Evolutionary conservation across 1,140 invertebrate species (phyloP).

Genomic region (Cryptotermes secundus): DNA sequence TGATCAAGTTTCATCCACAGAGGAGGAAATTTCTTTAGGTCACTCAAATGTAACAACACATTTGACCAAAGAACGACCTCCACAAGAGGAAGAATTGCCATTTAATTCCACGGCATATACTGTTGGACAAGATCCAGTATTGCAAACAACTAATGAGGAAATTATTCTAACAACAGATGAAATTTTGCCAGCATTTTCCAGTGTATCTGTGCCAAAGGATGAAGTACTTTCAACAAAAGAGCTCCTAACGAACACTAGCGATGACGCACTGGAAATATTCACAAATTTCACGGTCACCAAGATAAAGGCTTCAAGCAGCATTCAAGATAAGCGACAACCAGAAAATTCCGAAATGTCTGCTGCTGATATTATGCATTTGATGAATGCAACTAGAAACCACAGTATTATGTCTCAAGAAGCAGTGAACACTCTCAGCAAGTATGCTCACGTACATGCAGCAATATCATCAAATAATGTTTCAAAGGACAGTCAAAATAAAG

Average conservation of each 20-base stretch:
- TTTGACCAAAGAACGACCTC: neutral
- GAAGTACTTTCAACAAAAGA: neutral
- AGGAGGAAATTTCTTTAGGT: no score
- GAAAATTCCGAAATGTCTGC: neutral
- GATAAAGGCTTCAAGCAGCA: neutral
- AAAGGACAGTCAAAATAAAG: neutral
- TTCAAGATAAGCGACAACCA: neutral
- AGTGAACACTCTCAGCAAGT: neutral
- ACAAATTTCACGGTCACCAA: conserved; percentile 1
- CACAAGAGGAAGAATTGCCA: neutral
- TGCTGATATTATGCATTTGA: neutral
- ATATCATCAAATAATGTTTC: neutral
- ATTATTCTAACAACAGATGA: conserved; percentile 7
- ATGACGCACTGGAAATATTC: neutral
- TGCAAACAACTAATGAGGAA: neutral
- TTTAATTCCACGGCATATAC: no score
- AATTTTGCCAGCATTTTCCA: neutral
- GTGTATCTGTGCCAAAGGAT: neutral
- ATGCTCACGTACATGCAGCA: neutral
- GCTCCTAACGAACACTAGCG: neutral
- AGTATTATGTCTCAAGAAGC: neutral
- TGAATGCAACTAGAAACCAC: neutral
- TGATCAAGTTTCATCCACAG: no score
- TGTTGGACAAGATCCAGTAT: no score
- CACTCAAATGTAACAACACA: no score